A percentile compares a stretch with the other conserved stretches of the same genome.
These are phyloP conservation scores for Lapara coniferarum DNA, from an alignment of 2,888 invertebrate genomes.

Conservation along the genomic window DNA sequence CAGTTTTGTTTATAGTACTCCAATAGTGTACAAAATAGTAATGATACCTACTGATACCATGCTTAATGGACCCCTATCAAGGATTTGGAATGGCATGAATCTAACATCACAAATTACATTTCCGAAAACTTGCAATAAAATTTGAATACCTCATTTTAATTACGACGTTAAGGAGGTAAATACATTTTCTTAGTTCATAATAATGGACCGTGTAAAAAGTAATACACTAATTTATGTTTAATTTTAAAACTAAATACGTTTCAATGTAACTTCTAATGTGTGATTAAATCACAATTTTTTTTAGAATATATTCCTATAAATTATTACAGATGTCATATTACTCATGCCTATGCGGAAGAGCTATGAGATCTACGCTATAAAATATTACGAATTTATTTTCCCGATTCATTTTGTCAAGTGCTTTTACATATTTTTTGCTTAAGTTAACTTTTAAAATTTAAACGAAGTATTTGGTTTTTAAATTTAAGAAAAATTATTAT, in stretches of 20 bases:
- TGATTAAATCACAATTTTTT: neutral
- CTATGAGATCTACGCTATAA: neutral
- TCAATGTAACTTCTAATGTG: neutral
- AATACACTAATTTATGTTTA: too few relatives aligned
- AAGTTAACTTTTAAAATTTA: neutral
- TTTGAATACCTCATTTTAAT: neutral
- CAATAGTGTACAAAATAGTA: slow-evolving; percentile 45
- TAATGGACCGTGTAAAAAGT: too few relatives aligned
- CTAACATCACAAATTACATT: neutral
- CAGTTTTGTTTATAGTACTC: slow-evolving; percentile 68
- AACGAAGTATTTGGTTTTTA: neutral
- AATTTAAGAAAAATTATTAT: too few relatives aligned
- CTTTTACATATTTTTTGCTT: neutral
- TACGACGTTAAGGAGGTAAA: too few relatives aligned
- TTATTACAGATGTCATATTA: slow-evolving; percentile 1
- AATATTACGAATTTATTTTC: slow-evolving; percentile 8
- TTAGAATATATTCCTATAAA: neutral
- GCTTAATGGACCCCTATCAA: slow-evolving; percentile 23
- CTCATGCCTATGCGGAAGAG: neutral
- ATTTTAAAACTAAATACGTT: neutral
- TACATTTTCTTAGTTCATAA: too few relatives aligned
- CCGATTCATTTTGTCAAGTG: neutral
- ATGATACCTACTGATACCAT: slow-evolving; percentile 27
- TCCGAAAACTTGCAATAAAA: neutral
- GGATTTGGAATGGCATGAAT: slow-evolving; percentile 16